phyloP scores from a whole-genome alignment of 2,797 vertebrate genomes.

The Xenops minutus region DNA sequence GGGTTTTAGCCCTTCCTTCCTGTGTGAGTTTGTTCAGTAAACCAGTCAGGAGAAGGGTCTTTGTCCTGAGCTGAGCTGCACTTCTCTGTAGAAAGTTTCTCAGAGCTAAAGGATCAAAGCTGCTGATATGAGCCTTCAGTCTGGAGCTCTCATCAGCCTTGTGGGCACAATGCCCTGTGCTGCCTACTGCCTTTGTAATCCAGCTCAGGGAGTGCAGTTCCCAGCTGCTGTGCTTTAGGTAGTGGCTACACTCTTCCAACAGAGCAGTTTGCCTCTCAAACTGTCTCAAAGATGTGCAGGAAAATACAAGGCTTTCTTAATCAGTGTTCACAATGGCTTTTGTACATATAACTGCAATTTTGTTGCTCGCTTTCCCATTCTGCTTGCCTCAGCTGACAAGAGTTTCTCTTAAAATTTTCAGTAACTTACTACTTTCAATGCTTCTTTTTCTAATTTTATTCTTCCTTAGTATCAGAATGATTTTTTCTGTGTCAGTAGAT shows the following conservation, averaged over 20 bases:
- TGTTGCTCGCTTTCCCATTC: neutral
- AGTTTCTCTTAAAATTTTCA: neutral
- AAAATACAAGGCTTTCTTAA: neutral
- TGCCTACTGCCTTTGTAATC: neutral
- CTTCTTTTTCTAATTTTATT: neutral
- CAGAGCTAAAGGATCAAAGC: neutral
- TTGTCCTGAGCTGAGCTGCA: neutral
- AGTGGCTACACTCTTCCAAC: neutral
- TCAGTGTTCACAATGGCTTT: neutral
- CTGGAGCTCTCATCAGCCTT: neutral
- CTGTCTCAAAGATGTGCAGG: neutral
- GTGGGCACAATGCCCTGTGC: fast-evolving
- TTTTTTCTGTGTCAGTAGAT: neutral
- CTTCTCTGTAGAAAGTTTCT: neutral
- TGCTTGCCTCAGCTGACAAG: neutral
- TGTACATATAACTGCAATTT: neutral
- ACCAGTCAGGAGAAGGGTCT: neutral
- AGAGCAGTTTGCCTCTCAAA: neutral
- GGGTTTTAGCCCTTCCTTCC: neutral
- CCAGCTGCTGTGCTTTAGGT: neutral
- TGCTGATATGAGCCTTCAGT: neutral
- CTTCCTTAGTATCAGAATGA: neutral
- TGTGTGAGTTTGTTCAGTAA: neutral
- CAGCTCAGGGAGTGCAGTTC: neutral
- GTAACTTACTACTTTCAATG: neutral